Percentiles rank a stretch among this genome's conserved stretches.
Evolutionary conservation across 2,113 vertebrate species (phyloP).

Genomic region (Thalassarche chlororhynchos): DNA sequence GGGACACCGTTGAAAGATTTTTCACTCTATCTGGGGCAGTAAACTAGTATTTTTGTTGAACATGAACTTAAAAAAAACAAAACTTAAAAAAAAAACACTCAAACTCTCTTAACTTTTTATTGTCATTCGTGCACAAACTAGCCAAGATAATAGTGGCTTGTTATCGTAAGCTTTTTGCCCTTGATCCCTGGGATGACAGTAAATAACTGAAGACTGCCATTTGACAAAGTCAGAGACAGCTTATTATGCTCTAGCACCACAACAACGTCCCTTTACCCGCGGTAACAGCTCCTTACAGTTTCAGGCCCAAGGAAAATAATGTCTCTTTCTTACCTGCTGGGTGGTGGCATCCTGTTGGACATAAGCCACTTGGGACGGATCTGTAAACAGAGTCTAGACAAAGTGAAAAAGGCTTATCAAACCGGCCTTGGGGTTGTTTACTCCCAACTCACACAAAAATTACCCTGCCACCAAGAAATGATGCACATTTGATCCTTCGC

Average conservation of each 20-base stretch:
- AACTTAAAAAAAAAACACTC: too few species aligned
- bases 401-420: constrained; percentile 58
- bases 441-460: background rate
- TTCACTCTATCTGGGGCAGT: background rate
- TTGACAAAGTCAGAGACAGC: background rate
- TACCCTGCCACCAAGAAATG: background rate
- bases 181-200: background rate
- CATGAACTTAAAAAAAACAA: background rate
- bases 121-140: background rate
- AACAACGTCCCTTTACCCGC: background rate
- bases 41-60: background rate
- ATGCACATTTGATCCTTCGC: background rate
- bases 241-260: background rate
- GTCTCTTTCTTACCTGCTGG: constrained; percentile 85
- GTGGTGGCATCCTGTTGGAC: constrained; percentile 95
- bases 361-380: constrained; percentile 95
- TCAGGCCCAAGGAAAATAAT: background rate
- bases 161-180: background rate
- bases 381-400: constrained; percentile 91
- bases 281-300: background rate
- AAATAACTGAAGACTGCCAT: background rate
- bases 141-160: background rate
- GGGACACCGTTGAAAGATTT: background rate
- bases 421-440: background rate
- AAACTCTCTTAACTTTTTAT: background rate